phyloP scores from a whole-genome alignment of 2,113 vertebrate genomes.

The Pardalotus punctatus region DNA sequence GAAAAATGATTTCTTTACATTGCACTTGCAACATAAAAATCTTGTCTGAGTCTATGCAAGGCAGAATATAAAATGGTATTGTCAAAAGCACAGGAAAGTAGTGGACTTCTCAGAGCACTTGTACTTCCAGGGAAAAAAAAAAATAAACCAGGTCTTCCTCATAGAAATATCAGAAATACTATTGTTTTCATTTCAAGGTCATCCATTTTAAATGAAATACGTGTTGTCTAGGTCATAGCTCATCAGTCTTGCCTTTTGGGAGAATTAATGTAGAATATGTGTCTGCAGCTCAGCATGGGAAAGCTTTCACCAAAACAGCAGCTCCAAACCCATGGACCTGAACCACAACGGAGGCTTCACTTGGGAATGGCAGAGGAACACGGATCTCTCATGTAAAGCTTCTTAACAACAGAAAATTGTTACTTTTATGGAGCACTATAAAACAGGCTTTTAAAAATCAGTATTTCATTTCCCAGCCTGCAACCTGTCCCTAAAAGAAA shows the following conservation, averaged over 20 bases:
- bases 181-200: neutral
- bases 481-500: fast-evolving
- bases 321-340: neutral
- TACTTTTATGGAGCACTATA: neutral
- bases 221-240: neutral
- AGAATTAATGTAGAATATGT: neutral
- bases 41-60: neutral
- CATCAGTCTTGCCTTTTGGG: neutral
- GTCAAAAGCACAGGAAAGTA: neutral
- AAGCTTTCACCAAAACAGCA: neutral
- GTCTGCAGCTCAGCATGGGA: neutral
- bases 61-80: neutral
- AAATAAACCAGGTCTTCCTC: neutral
- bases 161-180: neutral
- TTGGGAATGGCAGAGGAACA: neutral
- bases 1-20: neutral
- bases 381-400: neutral
- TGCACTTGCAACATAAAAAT: neutral
- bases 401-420: neutral
- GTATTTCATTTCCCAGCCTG: neutral
- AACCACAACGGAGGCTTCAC: neutral
- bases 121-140: neutral
- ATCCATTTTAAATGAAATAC: neutral
- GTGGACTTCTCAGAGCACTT: neutral
- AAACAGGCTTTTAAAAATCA: neutral